Evolutionary conservation across 2,113 vertebrate species (phyloP), one percentile per base, ranked within the genome.

Genomic region (Carassius auratus): DNA sequence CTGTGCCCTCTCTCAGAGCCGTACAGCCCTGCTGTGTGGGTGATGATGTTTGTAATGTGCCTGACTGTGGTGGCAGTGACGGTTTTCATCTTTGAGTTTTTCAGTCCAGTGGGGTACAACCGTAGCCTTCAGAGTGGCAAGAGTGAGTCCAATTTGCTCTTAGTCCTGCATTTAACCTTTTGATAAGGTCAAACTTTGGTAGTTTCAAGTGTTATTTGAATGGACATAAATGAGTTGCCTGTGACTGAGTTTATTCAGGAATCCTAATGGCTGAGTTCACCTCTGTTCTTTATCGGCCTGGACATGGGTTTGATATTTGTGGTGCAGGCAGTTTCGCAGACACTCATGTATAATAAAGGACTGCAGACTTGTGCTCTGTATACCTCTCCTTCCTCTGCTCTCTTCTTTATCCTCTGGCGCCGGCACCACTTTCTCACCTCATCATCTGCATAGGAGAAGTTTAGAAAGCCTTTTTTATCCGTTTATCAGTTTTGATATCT

Each of bases 21-120:
- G 76, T 98, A 98, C 93, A 98, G 97, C 90, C 97, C 97, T 0
- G 97, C 97, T 1, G 97, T 98, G 86, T 98, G 97, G 97, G 96
- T 98, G 92, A 98, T 98, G 97, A 98, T 98, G 97, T 98, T 98
- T 36, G 97, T 98, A 89, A 98, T 98, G 97, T 98, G 97, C 92
- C 96, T 98, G 93, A 98, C 97, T 3, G 97, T 98, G 55, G 97
- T 98, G 9, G 97, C 97, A 1, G 96, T 98, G 93, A 98, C 97
- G 0, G 97, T 98, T 88, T 98, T 98, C 94, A 96, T 98, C 94
- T 98, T 98, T 88, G 95, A 96, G 89, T 95, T 95, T 93, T 97
- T 98, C 95, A 98, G 97, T 93, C 97, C 97, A 0, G 97, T 97
- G 33, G 97, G 97, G 90, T 97, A 95, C 91, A 95, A 95, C 91